Conservation (phyloP, 2,888 invertebrate species). For the Caenorhabditis uteleia region DNA sequence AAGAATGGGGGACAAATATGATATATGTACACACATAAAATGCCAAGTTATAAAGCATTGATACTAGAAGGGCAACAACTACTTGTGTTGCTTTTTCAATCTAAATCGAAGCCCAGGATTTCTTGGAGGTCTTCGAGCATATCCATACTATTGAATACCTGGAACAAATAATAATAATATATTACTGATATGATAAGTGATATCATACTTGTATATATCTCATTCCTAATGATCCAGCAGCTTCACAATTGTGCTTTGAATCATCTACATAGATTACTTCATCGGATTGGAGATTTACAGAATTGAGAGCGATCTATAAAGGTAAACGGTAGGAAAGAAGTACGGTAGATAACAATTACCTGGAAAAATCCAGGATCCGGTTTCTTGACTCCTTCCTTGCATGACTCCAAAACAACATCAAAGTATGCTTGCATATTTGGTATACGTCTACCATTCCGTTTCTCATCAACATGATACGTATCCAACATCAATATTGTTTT, state of each 20-base stretch:
- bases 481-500: constrained; percentile 38
- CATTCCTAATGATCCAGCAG: constrained; percentile 34
- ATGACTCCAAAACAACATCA: constrained; percentile 34
- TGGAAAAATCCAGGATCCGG: constrained; percentile 29
- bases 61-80: no score
- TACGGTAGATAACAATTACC: neutral
- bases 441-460: constrained; percentile 33
- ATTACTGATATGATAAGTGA: neutral
- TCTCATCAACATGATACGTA: constrained; percentile 40
- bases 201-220: constrained; percentile 21
- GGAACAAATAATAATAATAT: no score
- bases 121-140: constrained; percentile 43
- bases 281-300: constrained; percentile 23
- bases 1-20: no score
- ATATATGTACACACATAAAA: no score
- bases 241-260: constrained; percentile 39
- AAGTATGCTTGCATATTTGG: constrained; percentile 40
- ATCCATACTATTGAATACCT: constrained; percentile 42
- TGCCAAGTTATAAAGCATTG: no score
- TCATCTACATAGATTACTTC: constrained; percentile 41
- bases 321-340: neutral
- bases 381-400: constrained; percentile 39
- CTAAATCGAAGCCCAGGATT: constrained; percentile 40
- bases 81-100: constrained; percentile 19
- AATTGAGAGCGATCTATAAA: constrained; percentile 29